phyloP scores from a whole-genome alignment of 2,888 invertebrate species.

The Bursaphelenchus okinawaensis region DNA sequence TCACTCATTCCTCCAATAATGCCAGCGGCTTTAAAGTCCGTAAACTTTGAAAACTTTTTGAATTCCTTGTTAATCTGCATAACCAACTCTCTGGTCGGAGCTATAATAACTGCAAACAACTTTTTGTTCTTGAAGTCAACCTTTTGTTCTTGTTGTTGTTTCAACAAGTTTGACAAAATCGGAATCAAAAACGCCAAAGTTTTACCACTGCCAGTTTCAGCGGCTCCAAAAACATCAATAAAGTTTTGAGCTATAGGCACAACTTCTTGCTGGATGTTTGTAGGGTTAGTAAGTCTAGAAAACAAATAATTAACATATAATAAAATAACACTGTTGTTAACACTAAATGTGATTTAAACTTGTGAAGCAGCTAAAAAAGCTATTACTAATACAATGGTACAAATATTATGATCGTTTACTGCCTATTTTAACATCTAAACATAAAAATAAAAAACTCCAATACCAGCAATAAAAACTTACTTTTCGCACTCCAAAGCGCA shows the following conservation, averaged over 20 bases:
- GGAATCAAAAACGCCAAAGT: slow-evolving; percentile 95
- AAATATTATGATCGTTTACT: no score
- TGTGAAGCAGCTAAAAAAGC: no score
- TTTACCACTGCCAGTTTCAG: slow-evolving; percentile 76
- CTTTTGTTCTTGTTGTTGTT: slow-evolving; percentile 8
- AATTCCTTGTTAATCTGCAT: slow-evolving; percentile 85
- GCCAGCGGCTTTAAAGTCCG: slow-evolving; percentile 68
- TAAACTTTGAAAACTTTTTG: slow-evolving; percentile 70
- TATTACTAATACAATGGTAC: no score
- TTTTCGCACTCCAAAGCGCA: not conserved
- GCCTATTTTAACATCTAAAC: no score
- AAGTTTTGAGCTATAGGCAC: not conserved
- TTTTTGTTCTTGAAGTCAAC: slow-evolving; percentile 1
- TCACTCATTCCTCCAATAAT: slow-evolving; percentile 89
- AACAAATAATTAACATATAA: no score
- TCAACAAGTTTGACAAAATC: slow-evolving; percentile 64
- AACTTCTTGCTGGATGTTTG: not conserved
- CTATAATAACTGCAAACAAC: slow-evolving; percentile 77
- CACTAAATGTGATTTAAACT: no score
- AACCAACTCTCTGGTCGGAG: slow-evolving; percentile 92
- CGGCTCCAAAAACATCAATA: slow-evolving; percentile 89
- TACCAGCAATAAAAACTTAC: not conserved
- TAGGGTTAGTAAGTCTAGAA: not conserved
- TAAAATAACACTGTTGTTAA: no score
- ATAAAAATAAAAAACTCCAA: no score